A percentile compares a stretch with the other conserved stretches of the same genome.
phyloP scores from a whole-genome alignment of 23 tunicate species.

The Ciona savignyi region DNA sequence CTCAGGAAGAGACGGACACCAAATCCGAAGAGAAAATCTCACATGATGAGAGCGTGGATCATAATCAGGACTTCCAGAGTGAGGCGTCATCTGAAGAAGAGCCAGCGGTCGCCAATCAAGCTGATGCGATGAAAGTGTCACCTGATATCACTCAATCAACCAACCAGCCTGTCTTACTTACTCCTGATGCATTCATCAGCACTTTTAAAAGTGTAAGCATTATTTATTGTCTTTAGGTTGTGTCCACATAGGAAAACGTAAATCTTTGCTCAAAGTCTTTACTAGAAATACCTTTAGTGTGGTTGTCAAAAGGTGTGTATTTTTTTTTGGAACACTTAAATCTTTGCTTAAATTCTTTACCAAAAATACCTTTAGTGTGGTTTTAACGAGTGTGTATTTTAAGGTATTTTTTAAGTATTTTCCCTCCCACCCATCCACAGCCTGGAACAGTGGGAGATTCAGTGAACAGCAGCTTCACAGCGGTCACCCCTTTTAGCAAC shows the following conservation, averaged over 20 bases:
- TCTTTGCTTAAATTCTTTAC: neutral
- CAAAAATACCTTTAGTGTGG: no score
- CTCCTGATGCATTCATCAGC: constrained; percentile 61
- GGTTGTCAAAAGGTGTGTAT: no score
- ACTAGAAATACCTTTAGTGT: no score
- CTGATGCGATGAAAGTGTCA: no score
- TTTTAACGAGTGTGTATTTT: neutral
- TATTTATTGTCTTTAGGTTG: no score
- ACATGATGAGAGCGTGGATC: no score
- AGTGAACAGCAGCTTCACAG: constrained; percentile 52
- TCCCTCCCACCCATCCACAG: no score
- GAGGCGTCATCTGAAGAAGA: no score
- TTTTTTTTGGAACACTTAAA: neutral
- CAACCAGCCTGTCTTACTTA: constrained; percentile 43
- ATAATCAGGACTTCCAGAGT: no score
- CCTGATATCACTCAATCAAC: constrained; percentile 23
- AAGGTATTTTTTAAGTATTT: no score
- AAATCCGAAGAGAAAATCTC: no score
- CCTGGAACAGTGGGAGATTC: neutral
- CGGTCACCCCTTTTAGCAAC: constrained; percentile 60
- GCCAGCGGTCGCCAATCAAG: constrained; percentile 13
- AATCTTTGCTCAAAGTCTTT: neutral
- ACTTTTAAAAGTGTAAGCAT: constrained; percentile 49
- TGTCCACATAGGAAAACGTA: neutral
- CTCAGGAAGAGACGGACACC: no score